Evolutionary conservation across 2,888 invertebrate species (phyloP).

Genomic region (Scrobipalpa atriplicella): DNA sequence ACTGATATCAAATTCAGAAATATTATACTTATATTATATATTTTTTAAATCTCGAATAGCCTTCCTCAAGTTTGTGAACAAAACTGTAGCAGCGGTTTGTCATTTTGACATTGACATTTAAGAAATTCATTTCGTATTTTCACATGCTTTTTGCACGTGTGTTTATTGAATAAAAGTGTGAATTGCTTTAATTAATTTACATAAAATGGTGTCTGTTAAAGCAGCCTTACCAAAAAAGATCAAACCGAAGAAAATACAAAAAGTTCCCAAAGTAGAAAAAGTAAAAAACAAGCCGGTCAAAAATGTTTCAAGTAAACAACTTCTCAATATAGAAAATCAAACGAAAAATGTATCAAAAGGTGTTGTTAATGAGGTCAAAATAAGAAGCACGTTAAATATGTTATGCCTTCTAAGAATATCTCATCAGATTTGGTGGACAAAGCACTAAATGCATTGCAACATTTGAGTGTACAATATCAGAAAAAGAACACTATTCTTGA

Average conservation of each 20-base stretch:
- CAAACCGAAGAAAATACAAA: slow-evolving; percentile 31
- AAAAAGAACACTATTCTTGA: slow-evolving; percentile 79
- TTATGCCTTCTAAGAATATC: slow-evolving; percentile 64
- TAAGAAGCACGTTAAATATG: slow-evolving; percentile 54
- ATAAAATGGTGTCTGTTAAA: slow-evolving; percentile 40
- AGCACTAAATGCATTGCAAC: slow-evolving; percentile 61
- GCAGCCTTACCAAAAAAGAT: slow-evolving; percentile 31
- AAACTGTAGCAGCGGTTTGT: not conserved
- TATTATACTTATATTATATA: no score
- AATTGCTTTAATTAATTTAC: not conserved
- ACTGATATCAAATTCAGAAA: no score
- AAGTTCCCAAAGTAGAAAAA: slow-evolving; percentile 32
- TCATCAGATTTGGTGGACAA: slow-evolving; percentile 55
- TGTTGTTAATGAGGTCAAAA: slow-evolving; percentile 32
- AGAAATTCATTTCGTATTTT: not conserved
- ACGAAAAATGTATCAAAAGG: slow-evolving; percentile 19
- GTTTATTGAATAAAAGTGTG: not conserved
- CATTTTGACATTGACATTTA: not conserved
- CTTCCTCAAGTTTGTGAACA: not conserved
- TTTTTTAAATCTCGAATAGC: not conserved
- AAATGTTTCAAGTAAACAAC: slow-evolving; percentile 24
- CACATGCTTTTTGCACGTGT: slow-evolving; percentile 20
- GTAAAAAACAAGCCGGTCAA: slow-evolving; percentile 34
- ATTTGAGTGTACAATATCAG: slow-evolving; percentile 53
- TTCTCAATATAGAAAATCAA: slow-evolving; percentile 26